Conservation (phyloP, 2,888 invertebrate species). For the Eupeodes luniger region DNA sequence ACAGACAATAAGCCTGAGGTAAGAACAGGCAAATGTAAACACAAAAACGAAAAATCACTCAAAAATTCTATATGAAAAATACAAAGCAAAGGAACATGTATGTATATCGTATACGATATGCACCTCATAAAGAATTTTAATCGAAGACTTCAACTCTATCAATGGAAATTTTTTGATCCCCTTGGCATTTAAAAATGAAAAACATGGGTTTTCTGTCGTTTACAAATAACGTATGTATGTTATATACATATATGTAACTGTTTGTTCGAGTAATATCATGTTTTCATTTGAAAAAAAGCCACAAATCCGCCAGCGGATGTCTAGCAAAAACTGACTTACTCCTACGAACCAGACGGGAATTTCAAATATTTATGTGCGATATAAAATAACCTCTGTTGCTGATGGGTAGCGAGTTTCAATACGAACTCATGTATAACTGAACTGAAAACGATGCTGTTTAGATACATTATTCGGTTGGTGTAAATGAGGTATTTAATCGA, state of each 20-base stretch:
- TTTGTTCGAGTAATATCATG: background rate
- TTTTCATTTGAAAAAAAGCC: constrained; percentile 32
- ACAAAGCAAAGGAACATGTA: background rate
- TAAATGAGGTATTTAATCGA: constrained; percentile 71
- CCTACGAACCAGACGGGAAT: background rate
- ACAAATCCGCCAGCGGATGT: constrained; percentile 54
- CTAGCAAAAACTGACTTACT: constrained; percentile 39
- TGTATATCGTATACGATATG: no score
- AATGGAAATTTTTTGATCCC: constrained; percentile 46
- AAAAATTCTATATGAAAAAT: background rate
- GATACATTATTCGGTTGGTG: constrained; percentile 22
- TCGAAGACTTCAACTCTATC: constrained; percentile 11
- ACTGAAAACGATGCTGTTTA: background rate
- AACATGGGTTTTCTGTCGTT: constrained; percentile 25
- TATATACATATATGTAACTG: background rate
- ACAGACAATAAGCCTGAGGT: no score
- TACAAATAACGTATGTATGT: background rate
- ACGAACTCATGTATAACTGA: background rate
- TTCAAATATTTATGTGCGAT: background rate
- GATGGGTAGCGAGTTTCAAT: background rate
- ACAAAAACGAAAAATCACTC: no score
- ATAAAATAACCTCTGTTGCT: background rate
- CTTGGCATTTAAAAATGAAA: constrained; percentile 54
- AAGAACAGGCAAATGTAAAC: no score
- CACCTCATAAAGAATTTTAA: background rate